Conservation (phyloP, 2,113 vertebrate genomes). For the Macrotis lagotis region DNA sequence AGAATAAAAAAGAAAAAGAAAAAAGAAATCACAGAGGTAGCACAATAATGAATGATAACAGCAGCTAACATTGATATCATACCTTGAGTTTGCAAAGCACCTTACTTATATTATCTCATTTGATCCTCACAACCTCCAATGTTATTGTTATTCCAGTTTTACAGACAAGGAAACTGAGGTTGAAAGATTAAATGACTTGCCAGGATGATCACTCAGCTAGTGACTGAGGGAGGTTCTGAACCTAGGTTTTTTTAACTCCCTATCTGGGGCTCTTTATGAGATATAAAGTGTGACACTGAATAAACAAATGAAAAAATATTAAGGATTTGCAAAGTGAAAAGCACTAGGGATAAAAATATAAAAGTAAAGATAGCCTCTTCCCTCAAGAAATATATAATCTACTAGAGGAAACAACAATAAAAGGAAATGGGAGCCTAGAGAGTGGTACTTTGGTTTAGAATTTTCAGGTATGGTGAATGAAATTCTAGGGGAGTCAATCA, state of each 20-base stretch:
- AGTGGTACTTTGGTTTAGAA: neutral
- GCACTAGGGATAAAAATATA: neutral
- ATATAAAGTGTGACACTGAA: neutral
- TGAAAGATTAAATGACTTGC: neutral
- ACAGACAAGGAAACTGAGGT: no score
- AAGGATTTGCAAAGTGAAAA: neutral
- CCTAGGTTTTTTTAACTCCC: neutral
- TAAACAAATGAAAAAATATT: neutral
- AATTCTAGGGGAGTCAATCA: neutral
- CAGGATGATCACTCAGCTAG: neutral
- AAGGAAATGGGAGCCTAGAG: neutral
- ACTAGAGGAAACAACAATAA: neutral
- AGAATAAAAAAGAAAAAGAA: no score
- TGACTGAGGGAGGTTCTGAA: neutral
- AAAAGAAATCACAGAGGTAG: no score
- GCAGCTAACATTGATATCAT: no score
- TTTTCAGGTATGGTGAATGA: neutral
- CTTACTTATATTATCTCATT: no score
- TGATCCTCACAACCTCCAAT: no score
- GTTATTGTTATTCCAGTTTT: no score
- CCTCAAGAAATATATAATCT: no score
- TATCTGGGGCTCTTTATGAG: neutral
- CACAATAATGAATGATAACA: no score
- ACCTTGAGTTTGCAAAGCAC: no score
- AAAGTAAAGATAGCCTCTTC: neutral